phyloP scores from a whole-genome alignment of 2,113 vertebrate species.

The Nothocercus julius region DNA sequence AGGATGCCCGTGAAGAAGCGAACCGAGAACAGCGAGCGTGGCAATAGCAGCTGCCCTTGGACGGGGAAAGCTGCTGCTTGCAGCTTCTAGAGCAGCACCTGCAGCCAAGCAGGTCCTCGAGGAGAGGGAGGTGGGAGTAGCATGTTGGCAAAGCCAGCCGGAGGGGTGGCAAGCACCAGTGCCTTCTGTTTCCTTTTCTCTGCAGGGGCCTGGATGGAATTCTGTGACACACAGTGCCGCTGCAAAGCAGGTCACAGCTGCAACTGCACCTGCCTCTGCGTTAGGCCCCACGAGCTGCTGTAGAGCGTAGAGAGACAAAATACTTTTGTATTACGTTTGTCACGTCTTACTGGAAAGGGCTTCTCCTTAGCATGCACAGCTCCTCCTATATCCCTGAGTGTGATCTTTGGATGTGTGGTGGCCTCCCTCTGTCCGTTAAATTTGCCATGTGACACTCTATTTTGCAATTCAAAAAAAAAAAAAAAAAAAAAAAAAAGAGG shows the following conservation, averaged over 20 bases:
- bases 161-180: neutral
- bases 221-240: neutral
- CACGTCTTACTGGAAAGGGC: neutral
- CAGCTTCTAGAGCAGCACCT: neutral
- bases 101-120: neutral
- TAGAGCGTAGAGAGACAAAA: neutral
- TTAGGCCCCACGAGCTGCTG: rapidly evolving
- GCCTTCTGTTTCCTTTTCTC: neutral
- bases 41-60: neutral
- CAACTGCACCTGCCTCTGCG: neutral
- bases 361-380: neutral
- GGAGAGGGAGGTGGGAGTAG: neutral
- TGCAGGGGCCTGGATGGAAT: neutral
- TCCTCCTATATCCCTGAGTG: neutral
- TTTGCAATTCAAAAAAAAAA: neutral
- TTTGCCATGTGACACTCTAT: rapidly evolving
- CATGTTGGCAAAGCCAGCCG: neutral
- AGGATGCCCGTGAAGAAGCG: neutral
- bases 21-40: neutral
- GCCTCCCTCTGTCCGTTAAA: neutral
- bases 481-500: neutral
- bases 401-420: rapidly evolving
- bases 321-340: rapidly evolving
- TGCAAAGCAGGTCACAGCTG: neutral
- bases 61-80: neutral